phyloP scores from a whole-genome alignment of 2,113 vertebrate genomes.

The Equus przewalskii region DNA sequence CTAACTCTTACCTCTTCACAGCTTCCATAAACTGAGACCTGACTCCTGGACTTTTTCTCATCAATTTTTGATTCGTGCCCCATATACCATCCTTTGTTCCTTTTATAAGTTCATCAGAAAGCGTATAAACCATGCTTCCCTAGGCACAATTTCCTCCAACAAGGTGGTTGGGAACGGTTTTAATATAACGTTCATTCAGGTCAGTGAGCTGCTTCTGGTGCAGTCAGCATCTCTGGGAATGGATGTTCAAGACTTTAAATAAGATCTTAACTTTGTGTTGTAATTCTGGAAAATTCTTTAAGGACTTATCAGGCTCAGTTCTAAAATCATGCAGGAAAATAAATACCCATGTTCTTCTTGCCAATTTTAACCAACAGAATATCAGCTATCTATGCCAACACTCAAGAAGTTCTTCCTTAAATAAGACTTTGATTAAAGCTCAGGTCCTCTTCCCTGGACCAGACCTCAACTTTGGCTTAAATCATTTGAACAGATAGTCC shows the following conservation, averaged over 20 bases:
- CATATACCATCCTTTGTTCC: constrained; percentile 8
- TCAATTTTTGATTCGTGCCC: not conserved
- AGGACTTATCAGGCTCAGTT: not conserved
- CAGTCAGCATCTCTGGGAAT: not conserved
- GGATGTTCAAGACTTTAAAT: not conserved
- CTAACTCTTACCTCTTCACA: not conserved
- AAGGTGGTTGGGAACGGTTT: constrained; percentile 16
- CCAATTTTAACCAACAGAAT: not conserved
- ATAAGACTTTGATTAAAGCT: not conserved
- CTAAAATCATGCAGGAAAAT: not conserved
- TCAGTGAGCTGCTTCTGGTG: not conserved
- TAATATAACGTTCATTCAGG: constrained; percentile 52
- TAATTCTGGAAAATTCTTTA: not conserved
- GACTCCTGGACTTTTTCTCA: not conserved
- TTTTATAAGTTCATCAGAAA: constrained; percentile 49
- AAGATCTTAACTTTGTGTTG: not conserved
- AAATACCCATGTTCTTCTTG: not conserved
- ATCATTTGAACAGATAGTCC: not conserved
- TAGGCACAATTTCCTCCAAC: constrained; percentile 36
- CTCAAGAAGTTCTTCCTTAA: not conserved
- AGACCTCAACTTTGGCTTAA: not conserved
- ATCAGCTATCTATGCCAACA: not conserved
- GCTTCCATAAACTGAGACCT: not conserved
- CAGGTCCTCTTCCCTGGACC: not conserved
- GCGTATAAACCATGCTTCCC: not conserved